phyloP scores from a whole-genome alignment of 2,888 invertebrate species.

The Ligdia adustata region DNA sequence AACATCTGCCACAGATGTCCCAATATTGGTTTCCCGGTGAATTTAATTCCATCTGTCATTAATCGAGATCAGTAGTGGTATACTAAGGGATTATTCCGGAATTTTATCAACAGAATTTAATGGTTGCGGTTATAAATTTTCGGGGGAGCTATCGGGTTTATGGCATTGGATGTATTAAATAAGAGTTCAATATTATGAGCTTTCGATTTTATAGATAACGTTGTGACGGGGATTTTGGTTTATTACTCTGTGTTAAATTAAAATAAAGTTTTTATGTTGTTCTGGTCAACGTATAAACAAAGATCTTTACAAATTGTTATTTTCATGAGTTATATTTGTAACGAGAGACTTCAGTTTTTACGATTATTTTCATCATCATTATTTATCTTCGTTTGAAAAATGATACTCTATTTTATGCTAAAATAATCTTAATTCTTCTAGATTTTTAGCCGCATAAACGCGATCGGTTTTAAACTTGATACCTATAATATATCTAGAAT shows the following conservation, averaged over 20 bases:
- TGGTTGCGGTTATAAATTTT: slow-evolving; percentile 39
- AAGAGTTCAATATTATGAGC: slow-evolving; percentile 3
- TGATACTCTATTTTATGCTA: too few relatives aligned
- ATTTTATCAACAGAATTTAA: slow-evolving; percentile 69
- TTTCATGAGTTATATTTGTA: too few relatives aligned
- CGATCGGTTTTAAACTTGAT: too few relatives aligned
- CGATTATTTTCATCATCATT: too few relatives aligned
- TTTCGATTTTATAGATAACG: slow-evolving; percentile 10
- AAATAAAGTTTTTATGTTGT: too few relatives aligned
- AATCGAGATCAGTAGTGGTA: slow-evolving; percentile 68
- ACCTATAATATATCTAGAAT: not conserved
- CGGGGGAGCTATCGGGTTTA: slow-evolving; percentile 32
- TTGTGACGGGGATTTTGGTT: slow-evolving; percentile 1
- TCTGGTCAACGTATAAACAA: too few relatives aligned
- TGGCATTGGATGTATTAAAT: slow-evolving; percentile 18
- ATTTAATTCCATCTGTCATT: slow-evolving; percentile 78
- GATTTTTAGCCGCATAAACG: too few relatives aligned
- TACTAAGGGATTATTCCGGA: slow-evolving; percentile 68
- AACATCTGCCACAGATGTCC: slow-evolving; percentile 57
- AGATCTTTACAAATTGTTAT: too few relatives aligned
- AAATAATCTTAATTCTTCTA: too few relatives aligned
- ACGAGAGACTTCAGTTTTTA: too few relatives aligned
- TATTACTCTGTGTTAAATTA: not conserved
- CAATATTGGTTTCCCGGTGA: slow-evolving; percentile 68
- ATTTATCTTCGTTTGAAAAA: too few relatives aligned